phyloP scores from a whole-genome alignment of 2,888 invertebrate genomes.

The Leucozona laternaria region DNA sequence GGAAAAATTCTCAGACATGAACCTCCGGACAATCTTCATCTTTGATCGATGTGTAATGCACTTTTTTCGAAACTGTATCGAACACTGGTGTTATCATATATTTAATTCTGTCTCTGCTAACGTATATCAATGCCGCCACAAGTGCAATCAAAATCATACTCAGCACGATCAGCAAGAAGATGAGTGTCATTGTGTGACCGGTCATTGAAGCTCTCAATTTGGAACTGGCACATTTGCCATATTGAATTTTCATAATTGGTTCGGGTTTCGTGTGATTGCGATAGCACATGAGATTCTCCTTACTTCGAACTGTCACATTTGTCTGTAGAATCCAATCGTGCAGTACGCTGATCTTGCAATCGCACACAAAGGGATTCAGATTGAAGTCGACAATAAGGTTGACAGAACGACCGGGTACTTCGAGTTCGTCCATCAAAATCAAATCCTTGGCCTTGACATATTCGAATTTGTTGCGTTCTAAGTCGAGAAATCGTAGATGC shows the following conservation, averaged over 20 bases:
- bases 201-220: conserved; percentile 78
- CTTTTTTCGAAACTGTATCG: conserved; percentile 88
- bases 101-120: conserved; percentile 86
- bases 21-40: conserved; percentile 85
- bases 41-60: conserved; percentile 89
- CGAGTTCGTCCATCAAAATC: conserved; percentile 85
- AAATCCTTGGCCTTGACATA: conserved; percentile 86
- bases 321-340: conserved; percentile 87
- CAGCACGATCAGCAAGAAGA: conserved; percentile 85
- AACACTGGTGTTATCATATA: conserved; percentile 86
- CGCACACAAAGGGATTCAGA: conserved; percentile 89
- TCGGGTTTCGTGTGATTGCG: conserved; percentile 79
- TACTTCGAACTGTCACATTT: conserved; percentile 86
- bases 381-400: conserved; percentile 87
- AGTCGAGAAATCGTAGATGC: conserved; percentile 87
- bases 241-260: conserved; percentile 80
- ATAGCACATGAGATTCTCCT: conserved; percentile 85
- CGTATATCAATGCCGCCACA: conserved; percentile 86
- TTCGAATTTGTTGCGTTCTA: conserved; percentile 88
- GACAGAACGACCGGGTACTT: conserved; percentile 82
- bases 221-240: conserved; percentile 80
- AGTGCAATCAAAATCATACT: conserved; percentile 85
- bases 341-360: conserved; percentile 86
- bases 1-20: conserved; percentile 80
- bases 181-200: conserved; percentile 82